phyloP scores from a whole-genome alignment of 1,140 invertebrate genomes.

The Apis florea region DNA sequence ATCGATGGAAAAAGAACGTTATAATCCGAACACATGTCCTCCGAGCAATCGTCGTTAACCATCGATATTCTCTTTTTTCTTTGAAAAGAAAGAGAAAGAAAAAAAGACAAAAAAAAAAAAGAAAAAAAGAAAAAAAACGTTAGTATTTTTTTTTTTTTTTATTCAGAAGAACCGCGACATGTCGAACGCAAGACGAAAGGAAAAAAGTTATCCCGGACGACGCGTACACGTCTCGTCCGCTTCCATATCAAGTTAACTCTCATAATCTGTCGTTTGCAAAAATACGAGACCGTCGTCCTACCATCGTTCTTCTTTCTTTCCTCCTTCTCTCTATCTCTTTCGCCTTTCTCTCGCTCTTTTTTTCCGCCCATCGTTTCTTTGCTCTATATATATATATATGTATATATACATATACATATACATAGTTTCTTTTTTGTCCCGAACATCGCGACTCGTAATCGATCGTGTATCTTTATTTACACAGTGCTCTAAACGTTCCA shows the following conservation, averaged over 20 bases:
- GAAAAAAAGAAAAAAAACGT: neutral
- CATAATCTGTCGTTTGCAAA: slow-evolving; percentile 35
- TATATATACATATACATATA: neutral
- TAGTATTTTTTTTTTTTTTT: neutral
- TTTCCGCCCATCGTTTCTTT: slow-evolving; percentile 37
- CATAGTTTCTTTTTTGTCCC: neutral
- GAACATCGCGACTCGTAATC: slow-evolving; percentile 12
- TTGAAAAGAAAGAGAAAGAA: neutral
- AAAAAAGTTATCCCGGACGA: neutral
- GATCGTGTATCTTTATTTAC: slow-evolving; percentile 38
- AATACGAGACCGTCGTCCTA: slow-evolving; percentile 32
- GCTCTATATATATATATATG: neutral
- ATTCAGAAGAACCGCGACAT: neutral
- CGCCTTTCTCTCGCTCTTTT: slow-evolving; percentile 3
- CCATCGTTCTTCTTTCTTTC: slow-evolving; percentile 4
- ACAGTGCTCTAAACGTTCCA: neutral
- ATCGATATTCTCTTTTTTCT: neutral
- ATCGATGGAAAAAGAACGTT: slow-evolving; percentile 4
- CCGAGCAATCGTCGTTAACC: neutral
- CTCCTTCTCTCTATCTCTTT: neutral
- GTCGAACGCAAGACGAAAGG: neutral
- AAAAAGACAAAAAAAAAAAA: neutral
- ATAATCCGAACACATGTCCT: slow-evolving; percentile 1
- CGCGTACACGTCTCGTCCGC: neutral
- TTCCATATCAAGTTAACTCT: neutral